Base-by-base conservation (phyloP, 2,888 invertebrate genomes). In the Caenorhabditis japonica region DNA sequence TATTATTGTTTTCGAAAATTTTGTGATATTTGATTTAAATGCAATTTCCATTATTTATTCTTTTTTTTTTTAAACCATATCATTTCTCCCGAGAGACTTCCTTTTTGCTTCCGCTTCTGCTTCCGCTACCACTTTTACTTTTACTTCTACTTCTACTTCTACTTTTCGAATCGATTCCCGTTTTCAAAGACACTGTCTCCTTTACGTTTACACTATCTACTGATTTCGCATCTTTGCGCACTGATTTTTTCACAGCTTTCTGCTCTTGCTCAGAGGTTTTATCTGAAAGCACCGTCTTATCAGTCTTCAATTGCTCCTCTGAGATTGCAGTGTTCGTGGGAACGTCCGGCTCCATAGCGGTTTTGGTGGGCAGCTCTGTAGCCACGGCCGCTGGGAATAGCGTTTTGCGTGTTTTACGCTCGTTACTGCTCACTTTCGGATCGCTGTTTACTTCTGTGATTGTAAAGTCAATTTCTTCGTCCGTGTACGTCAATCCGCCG, bases 401-500 rank as follows among this genome's bases (percentile, higher is more conserved):
- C 0, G 43, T n/a, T 3, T 21, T 1, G 21, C 27, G 39, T n/a
- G 23, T 33, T 10, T 39, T 27, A 1, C 38, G 47, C 15, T 39
- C 41, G n/a, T 39, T n/a, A 10, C 49, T 46, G 39, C 56, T 64
- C n/a, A 64, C 64, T 25, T 47, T 47, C 33, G 46, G 46, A 4
- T 55, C 49, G 17, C 55, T 55, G 23, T 70, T 61, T 17, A 61
- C 55, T 60, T 55, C 55, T 47, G 58, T 49, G 5, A 71, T 53
- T 25, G 55, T 44, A n/a, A 59, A 62, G 33, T 71, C 71, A 2
- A 71, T 23, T 43, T 71, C 71, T 36, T 71, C 71, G 36, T 71
- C 71, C 2, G 71, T 62, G 27, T 71, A 71, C 4, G 55, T 64
- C 10, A 71, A 21, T 25, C 62, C 71, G n/a, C 62, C 62, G 12